phyloP scores from a whole-genome alignment of 2,888 invertebrate genomes.

The Yponomeuta malinellus region DNA sequence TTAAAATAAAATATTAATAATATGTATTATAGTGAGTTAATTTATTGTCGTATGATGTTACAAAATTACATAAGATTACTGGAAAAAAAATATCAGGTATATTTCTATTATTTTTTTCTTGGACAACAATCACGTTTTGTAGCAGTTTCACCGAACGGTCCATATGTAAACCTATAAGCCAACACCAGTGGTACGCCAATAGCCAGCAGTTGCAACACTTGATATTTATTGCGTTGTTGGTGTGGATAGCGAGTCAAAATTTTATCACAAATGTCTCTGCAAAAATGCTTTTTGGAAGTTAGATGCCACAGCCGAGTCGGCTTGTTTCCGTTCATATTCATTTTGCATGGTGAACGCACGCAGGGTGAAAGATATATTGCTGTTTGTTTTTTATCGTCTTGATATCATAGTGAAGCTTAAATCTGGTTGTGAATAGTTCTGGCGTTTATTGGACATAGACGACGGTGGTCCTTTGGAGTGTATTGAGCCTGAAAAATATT shows the following conservation, averaged over 20 bases:
- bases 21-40: no score
- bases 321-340: conserved; percentile 36
- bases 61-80: no score
- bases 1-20: no score
- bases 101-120: background rate
- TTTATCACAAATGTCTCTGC: conserved; percentile 28
- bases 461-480: no score
- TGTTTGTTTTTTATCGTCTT: background rate
- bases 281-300: conserved; percentile 38
- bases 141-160: conserved; percentile 26
- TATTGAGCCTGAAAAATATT: no score
- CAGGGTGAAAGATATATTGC: background rate
- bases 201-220: conserved; percentile 25
- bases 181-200: conserved; percentile 21
- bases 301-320: conserved; percentile 48
- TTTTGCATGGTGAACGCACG: background rate
- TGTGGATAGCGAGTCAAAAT: conserved; percentile 21
- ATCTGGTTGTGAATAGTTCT: background rate
- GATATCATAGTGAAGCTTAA: background rate
- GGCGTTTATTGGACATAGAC: no score
- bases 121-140: background rate
- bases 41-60: no score
- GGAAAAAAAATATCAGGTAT: no score
- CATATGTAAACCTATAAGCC: conserved; percentile 29
- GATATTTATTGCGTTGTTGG: conserved; percentile 22